Base-by-base conservation (phyloP, 2,113 vertebrate genomes). In the Passer montanus region DNA sequence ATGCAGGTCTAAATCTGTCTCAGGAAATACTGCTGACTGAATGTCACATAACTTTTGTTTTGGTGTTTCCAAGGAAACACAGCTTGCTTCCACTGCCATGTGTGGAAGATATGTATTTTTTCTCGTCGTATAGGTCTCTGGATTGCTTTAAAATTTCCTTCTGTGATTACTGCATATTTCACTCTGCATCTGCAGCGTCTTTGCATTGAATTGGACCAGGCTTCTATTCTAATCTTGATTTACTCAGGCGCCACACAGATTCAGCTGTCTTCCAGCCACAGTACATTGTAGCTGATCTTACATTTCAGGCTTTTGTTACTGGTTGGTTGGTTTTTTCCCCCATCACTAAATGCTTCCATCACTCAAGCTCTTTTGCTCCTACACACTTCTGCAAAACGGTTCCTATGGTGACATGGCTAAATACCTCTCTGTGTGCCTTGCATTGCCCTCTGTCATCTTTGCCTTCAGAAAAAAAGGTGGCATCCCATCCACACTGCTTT, bases 41-140 rank as follows among this genome's bases (percentile, higher is more conserved):
- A 93, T 85, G 58, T 96, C 88, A 81, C 59, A 85, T 82, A 96
- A 92, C 91, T 96, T 82, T 94, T 95, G 94, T 97, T 96, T 95
- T 92, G 93, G 91, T 68, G 56, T 90, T 96, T 95, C 94, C 87
- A 87, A 81, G 95, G 96, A 88, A 97, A 96, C 93, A 69, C 58
- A 91, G 76, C 92, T 95, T 94, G 55, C 59, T 77, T 87, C 50
- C 56, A 76, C n/a, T 91, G 39, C 68, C 50, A 83, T 79, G 41
- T 90, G 87, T 87, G 74, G 66, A 93, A 95, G 91, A 93, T 82
- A 58, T 4, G 13, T 93, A 81, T 87, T 93, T 95, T 95, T 93
- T 70, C 72, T 95, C 73, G 62, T 83, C 84, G 33, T 87, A 7
- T 75, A 70, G 50, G 77, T 44, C 81, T 95, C 31, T 88, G 59